These are phyloP conservation scores for Trachurus trachurus DNA, from an alignment of 2,797 vertebrate genomes.

Conservation along the genomic window DNA sequence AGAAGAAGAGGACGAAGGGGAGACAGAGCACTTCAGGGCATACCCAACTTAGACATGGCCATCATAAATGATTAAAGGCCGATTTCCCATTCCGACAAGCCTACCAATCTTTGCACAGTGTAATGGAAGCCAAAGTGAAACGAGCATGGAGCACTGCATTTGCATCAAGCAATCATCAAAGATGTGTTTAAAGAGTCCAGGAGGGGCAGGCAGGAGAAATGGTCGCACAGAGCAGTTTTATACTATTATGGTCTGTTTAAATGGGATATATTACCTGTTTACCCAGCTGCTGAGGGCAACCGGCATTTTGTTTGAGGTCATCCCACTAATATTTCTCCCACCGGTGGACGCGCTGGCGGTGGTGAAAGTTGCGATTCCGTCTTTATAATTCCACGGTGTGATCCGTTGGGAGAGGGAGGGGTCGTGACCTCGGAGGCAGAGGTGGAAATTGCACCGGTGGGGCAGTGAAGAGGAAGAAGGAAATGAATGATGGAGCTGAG, in stretches of 20 bases:
- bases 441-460: slow-evolving; percentile 69
- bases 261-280: slow-evolving; percentile 82
- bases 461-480: slow-evolving; percentile 24
- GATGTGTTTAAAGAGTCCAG: slow-evolving; percentile 69
- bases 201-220: slow-evolving; percentile 2
- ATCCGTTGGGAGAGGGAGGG: slow-evolving; percentile 42
- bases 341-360: slow-evolving; percentile 3
- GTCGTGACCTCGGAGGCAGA: slow-evolving; percentile 65
- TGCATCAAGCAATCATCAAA: slow-evolving; percentile 80
- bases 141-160: slow-evolving; percentile 68
- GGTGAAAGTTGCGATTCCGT: slow-evolving; percentile 46
- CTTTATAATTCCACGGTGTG: slow-evolving; percentile 74
- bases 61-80: slow-evolving; percentile 86
- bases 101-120: slow-evolving; percentile 82
- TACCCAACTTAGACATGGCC: slow-evolving; percentile 79
- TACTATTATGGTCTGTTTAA: slow-evolving; percentile 73
- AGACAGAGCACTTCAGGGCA: slow-evolving; percentile 77
- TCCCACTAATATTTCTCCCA: slow-evolving; percentile 71
- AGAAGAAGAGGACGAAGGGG: slow-evolving; percentile 44
- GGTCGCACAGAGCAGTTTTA: slow-evolving; percentile 8
- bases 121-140: slow-evolving; percentile 80
- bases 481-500: slow-evolving; percentile 43
- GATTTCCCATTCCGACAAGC: slow-evolving; percentile 78
- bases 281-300: slow-evolving; percentile 72
- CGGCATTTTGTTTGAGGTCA: slow-evolving; percentile 83